phyloP scores from a whole-genome alignment of 1,140 invertebrate genomes.

The Macrocentrus cingulum region DNA sequence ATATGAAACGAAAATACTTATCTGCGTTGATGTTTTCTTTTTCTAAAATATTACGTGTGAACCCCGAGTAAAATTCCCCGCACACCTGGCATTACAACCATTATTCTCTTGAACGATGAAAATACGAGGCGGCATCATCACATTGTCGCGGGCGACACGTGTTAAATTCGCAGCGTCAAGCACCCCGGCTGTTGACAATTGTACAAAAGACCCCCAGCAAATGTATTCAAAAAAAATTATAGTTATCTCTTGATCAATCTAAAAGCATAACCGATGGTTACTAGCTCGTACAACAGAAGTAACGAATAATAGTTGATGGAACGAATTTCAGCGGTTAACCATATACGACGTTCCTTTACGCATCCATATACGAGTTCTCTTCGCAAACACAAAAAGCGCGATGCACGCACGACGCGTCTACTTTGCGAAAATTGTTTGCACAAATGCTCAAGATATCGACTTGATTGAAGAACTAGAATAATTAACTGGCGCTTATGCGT shows the following conservation, averaged over 20 bases:
- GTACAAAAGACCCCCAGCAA: not conserved
- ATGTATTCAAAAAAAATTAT: not conserved
- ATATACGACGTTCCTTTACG: not conserved
- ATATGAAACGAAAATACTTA: not conserved
- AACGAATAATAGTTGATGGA: not conserved
- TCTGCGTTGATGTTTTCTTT: no score
- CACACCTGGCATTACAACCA: not conserved
- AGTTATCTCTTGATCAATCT: no score
- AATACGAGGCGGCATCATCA: not conserved
- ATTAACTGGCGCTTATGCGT: not conserved
- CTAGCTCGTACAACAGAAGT: no score
- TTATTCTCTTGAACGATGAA: constrained; percentile 9
- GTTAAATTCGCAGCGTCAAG: constrained; percentile 23
- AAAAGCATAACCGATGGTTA: no score
- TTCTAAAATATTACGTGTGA: no score
- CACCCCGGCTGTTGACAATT: not conserved
- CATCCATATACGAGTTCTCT: not conserved
- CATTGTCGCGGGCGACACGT: constrained; percentile 17
- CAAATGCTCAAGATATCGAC: no score
- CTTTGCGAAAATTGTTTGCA: no score
- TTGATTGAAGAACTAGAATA: constrained; percentile 4
- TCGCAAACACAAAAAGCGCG: constrained; percentile 10
- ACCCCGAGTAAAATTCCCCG: no score
- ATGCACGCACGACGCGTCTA: no score
- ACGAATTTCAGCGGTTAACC: not conserved